A percentile compares a stretch with the other conserved stretches of the same genome.
Conservation (phyloP, 2,888 invertebrate genomes). For the Spicauda simplicius region DNA sequence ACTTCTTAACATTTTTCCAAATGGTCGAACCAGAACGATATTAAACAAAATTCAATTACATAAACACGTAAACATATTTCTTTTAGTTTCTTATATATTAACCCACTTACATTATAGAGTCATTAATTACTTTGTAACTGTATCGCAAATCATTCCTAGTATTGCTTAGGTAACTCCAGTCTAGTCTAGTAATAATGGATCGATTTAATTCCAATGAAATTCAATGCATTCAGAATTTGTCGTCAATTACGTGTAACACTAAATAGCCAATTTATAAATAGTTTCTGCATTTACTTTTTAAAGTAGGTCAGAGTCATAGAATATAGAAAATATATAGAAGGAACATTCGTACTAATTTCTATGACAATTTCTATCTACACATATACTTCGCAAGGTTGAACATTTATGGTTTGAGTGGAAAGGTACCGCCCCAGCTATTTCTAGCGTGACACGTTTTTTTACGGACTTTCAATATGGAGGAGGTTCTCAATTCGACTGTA, state of each 20-base stretch:
- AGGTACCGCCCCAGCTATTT: no score
- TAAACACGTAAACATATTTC: neutral
- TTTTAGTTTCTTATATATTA: neutral
- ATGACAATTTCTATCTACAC: no score
- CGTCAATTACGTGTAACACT: conserved; percentile 31
- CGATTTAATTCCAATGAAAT: conserved; percentile 25
- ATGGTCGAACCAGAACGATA: no score
- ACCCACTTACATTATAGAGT: neutral
- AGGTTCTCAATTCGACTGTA: no score
- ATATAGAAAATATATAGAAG: neutral
- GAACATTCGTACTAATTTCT: neutral
- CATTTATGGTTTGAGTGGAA: no score
- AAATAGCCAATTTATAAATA: conserved; percentile 26
- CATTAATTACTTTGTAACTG: neutral
- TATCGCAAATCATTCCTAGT: conserved; percentile 4
- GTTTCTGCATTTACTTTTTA: conserved; percentile 22
- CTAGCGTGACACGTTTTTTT: no score
- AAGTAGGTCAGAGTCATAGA: conserved; percentile 9
- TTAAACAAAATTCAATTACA: no score
- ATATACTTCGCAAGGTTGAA: no score
- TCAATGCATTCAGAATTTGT: conserved; percentile 34
- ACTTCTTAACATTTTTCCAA: no score
- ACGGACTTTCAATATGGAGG: no score
- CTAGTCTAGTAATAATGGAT: conserved; percentile 15
- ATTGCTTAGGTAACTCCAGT: neutral